Conservation (phyloP, 2,888 invertebrate species). For the Mesorhabditis spiculigera region DNA sequence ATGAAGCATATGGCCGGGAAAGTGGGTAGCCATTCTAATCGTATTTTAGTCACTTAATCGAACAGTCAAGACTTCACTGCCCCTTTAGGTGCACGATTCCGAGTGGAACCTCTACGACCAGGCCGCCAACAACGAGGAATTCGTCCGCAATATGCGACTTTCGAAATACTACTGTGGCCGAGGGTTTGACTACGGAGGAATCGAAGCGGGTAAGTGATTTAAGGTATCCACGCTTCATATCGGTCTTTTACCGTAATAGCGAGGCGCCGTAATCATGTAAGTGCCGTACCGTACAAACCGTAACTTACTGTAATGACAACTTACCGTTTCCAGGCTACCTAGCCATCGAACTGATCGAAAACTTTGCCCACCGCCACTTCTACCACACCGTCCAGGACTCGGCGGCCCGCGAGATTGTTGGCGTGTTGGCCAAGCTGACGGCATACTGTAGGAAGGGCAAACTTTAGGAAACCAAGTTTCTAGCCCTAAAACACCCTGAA, state of each 20-base stretch:
- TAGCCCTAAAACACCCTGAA: constrained; percentile 1
- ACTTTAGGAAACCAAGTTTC: not conserved
- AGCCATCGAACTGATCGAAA: not conserved
- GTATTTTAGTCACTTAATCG: too few relatives aligned
- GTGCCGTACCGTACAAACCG: not conserved
- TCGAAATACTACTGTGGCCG: constrained; percentile 1
- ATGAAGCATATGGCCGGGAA: not conserved
- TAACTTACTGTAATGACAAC: not conserved
- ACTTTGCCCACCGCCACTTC: constrained; percentile 6
- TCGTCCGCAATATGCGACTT: not conserved
- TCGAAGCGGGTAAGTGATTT: not conserved
- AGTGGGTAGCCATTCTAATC: not conserved
- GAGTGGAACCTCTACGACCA: not conserved
- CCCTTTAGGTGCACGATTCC: not conserved
- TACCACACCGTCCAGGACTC: constrained; percentile 2
- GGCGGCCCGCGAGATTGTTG: not conserved
- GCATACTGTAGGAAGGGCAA: not conserved
- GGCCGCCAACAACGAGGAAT: not conserved
- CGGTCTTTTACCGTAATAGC: too few relatives aligned
- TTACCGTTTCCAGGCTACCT: not conserved
- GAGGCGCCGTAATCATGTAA: too few relatives aligned
- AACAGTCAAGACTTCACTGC: not conserved
- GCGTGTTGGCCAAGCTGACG: not conserved
- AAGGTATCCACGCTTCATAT: too few relatives aligned
- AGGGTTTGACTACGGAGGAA: not conserved